Conservation (phyloP, 2,113 vertebrate genomes). For the Plectropomus leopardus region DNA sequence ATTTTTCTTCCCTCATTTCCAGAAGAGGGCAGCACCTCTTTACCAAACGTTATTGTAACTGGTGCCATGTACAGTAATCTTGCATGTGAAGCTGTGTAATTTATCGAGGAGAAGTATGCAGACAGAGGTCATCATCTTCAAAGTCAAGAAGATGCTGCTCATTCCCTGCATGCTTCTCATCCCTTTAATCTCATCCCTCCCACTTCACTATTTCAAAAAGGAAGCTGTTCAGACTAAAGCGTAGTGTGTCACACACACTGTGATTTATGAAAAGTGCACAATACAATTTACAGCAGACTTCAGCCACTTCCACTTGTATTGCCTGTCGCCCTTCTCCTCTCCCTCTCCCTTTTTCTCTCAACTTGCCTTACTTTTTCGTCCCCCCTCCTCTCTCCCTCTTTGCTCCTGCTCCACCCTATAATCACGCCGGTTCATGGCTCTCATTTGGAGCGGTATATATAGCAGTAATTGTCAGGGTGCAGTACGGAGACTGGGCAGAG, state of each 20-base stretch:
- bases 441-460: conserved; percentile 88
- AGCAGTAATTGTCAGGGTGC: conserved; percentile 87
- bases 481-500: conserved; percentile 78
- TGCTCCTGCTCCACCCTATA: conserved; percentile 84
- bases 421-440: conserved; percentile 84
- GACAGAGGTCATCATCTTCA: conserved; percentile 40
- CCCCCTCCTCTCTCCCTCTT: conserved; percentile 44
- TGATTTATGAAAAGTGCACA: conserved; percentile 55
- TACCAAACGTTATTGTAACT: conserved; percentile 41
- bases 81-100: conserved; percentile 26
- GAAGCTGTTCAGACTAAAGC: conserved; percentile 44
- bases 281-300: conserved; percentile 60
- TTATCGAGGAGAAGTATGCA: conserved; percentile 14
- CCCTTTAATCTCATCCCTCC: conserved; percentile 44
- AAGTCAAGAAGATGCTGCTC: conserved; percentile 9
- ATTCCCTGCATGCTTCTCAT: conserved; percentile 31
- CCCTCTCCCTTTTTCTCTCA: conserved; percentile 18
- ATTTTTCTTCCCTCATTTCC: conserved; percentile 46
- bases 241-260: conserved; percentile 30
- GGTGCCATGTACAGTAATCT: not conserved
- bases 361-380: conserved; percentile 45
- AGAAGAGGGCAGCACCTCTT: conserved; percentile 83
- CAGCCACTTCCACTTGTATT: conserved; percentile 47
- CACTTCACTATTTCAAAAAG: conserved; percentile 44
- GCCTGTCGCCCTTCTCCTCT: conserved; percentile 30